phyloP scores from a whole-genome alignment of 2,797 vertebrate genomes.

The Hephaestus fuliginosus region DNA sequence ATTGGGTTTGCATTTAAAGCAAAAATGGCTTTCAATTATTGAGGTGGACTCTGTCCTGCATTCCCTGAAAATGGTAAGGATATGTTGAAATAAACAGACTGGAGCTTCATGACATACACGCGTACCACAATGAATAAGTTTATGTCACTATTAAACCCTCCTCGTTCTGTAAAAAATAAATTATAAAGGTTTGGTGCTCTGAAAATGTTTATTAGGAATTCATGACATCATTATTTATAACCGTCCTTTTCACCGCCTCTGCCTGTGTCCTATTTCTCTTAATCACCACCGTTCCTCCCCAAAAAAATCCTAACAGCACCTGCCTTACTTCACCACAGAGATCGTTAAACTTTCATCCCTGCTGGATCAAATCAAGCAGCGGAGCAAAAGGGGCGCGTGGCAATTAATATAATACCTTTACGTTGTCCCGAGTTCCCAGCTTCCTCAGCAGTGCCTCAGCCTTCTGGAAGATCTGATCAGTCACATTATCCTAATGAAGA shows the following conservation, averaged over 20 bases:
- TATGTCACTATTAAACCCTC: neutral
- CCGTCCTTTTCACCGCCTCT: too few species aligned
- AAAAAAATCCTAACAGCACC: slow-evolving; percentile 12
- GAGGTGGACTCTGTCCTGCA: neutral
- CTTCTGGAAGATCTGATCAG: slow-evolving; percentile 89
- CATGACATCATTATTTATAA: neutral
- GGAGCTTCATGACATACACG: neutral
- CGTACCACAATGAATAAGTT: neutral
- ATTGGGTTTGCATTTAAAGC: neutral
- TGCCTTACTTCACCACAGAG: slow-evolving; percentile 22
- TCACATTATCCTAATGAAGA: slow-evolving; percentile 88
- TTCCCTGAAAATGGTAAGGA: neutral
- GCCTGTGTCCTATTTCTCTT: neutral
- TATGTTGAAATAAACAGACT: neutral
- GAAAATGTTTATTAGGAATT: slow-evolving; percentile 5
- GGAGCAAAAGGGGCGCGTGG: neutral
- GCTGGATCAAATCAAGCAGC: slow-evolving; percentile 8
- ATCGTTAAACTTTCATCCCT: slow-evolving; percentile 28
- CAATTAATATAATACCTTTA: slow-evolving; percentile 90
- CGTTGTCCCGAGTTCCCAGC: slow-evolving; percentile 92
- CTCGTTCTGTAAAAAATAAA: neutral
- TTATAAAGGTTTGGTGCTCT: neutral
- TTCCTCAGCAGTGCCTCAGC: slow-evolving; percentile 89
- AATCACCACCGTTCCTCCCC: neutral
- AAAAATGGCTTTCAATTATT: slow-evolving; percentile 18